Conservation (phyloP, 2,797 vertebrate species). For the Chloroceryle inda region DNA sequence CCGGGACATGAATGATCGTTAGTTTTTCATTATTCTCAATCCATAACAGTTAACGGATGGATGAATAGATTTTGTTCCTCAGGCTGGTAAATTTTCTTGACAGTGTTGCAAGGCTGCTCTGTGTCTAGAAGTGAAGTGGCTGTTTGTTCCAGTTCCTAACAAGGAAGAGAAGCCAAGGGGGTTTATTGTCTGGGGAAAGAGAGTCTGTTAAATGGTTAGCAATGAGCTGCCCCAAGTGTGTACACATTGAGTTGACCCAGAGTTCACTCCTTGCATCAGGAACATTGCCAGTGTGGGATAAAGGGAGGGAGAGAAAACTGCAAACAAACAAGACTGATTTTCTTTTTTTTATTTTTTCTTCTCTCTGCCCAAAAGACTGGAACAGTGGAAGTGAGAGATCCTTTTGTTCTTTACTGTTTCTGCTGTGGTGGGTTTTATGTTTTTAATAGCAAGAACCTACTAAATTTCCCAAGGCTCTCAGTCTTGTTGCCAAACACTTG, state of each 20-base stretch:
- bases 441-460: background rate
- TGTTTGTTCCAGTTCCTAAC: constrained; percentile 64
- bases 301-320: constrained; percentile 49
- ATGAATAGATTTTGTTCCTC: constrained; percentile 40
- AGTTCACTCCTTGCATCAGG: constrained; percentile 52
- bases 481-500: background rate
- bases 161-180: constrained; percentile 52
- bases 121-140: constrained; percentile 32
- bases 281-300: constrained; percentile 33
- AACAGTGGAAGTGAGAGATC: background rate
- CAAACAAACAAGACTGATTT: background rate
- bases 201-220: constrained; percentile 35
- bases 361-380: background rate
- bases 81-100: constrained; percentile 60
- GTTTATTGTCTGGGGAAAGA: constrained; percentile 52
- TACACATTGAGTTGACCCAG: constrained; percentile 56
- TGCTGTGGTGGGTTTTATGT: background rate
- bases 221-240: background rate
- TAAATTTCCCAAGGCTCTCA: background rate
- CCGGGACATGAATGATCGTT: background rate
- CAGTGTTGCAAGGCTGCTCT: constrained; percentile 37
- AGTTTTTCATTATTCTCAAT: constrained; percentile 45
- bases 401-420: constrained; percentile 25
- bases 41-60: constrained; percentile 33
- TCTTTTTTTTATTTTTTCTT: background rate